Percentiles rank a stretch among this genome's conserved stretches.
These are phyloP conservation scores for Smutsia gigantea DNA, from an alignment of 2,797 vertebrate species.

Conservation along the genomic window DNA sequence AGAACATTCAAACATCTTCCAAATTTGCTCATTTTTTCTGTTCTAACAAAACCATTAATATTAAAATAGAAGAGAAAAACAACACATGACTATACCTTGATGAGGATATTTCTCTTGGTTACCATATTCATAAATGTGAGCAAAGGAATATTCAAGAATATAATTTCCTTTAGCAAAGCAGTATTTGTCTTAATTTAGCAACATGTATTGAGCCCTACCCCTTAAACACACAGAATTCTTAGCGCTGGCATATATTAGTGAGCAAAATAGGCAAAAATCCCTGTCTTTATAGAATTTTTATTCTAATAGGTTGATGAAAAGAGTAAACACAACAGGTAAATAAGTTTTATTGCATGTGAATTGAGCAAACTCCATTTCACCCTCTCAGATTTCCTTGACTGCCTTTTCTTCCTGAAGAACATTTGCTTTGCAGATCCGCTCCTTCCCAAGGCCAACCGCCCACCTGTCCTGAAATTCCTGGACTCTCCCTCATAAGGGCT, in stretches of 20 bases:
- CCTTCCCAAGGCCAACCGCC: not conserved
- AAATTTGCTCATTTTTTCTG: not conserved
- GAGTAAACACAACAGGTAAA: not conserved
- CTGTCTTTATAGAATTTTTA: not conserved
- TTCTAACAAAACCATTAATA: not conserved
- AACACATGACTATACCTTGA: not conserved
- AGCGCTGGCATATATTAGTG: not conserved
- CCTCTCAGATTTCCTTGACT: not conserved
- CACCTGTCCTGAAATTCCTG: not conserved
- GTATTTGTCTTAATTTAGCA: not conserved
- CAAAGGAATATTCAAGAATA: not conserved
- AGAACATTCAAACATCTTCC: not conserved
- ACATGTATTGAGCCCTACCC: not conserved
- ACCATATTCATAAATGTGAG: not conserved
- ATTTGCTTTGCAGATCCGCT: not conserved
- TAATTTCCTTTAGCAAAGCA: not conserved
- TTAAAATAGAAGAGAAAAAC: not conserved
- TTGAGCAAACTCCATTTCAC: not conserved
- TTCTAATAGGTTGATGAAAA: not conserved
- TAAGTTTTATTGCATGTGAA: not conserved
- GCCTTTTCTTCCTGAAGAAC: not conserved
- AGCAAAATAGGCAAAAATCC: not conserved
- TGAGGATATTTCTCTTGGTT: not conserved
- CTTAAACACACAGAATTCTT: not conserved
- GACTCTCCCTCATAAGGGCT: not conserved